phyloP scores from a whole-genome alignment of 2,888 invertebrate genomes.

The Acleris laterana region DNA sequence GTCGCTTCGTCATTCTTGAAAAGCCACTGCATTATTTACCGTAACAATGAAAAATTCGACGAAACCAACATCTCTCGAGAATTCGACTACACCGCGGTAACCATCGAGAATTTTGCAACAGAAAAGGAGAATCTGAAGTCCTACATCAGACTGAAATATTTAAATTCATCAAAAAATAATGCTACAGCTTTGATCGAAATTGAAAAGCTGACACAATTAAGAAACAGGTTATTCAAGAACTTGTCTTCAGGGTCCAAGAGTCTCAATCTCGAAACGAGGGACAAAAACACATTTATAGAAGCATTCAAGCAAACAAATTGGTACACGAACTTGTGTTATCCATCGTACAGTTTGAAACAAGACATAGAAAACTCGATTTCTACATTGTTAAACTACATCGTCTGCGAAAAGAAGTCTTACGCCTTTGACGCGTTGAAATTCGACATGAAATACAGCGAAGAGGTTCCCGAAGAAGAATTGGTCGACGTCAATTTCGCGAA shows the following conservation, averaged over 20 bases:
- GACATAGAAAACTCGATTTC: conserved; percentile 53
- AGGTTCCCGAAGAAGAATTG: conserved; percentile 46
- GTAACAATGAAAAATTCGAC: conserved; percentile 46
- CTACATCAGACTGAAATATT: conserved; percentile 53
- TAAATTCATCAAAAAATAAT: conserved; percentile 43
- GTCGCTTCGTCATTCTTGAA: conserved; percentile 48
- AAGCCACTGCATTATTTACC: conserved; percentile 46
- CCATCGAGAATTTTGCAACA: conserved; percentile 45
- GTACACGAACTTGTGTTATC: conserved; percentile 45
- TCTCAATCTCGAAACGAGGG: conserved; percentile 43
- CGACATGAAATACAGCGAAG: conserved; percentile 41
- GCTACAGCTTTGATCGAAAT: conserved; percentile 49
- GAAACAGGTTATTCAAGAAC: conserved; percentile 45
- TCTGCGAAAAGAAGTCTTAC: conserved; percentile 52
- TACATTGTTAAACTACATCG: conserved; percentile 57
- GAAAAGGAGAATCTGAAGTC: conserved; percentile 51
- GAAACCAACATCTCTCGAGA: conserved; percentile 49
- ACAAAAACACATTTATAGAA: conserved; percentile 44
- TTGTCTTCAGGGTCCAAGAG: conserved; percentile 31
- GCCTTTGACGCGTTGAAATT: conserved; percentile 55
- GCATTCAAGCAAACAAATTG: conserved; percentile 46
- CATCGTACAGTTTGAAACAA: conserved; percentile 39
- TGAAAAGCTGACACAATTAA: conserved; percentile 48
- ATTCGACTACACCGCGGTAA: conserved; percentile 51
- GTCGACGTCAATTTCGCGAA: conserved; percentile 47